Conservation (phyloP, 1,140 invertebrate genomes). For the Dreissena rostriformis region DNA sequence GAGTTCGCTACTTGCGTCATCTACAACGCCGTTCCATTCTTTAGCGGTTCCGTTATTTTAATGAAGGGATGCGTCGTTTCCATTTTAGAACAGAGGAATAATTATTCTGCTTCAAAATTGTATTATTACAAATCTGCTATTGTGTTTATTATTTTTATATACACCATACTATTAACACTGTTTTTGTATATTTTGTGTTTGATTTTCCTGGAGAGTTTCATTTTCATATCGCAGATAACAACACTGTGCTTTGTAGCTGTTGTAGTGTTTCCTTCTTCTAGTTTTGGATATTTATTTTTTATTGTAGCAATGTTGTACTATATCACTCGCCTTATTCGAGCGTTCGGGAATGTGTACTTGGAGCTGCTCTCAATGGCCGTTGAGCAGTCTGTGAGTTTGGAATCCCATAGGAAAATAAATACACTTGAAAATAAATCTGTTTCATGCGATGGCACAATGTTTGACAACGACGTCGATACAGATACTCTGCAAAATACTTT, state of each 20-base stretch:
- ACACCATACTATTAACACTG: neutral
- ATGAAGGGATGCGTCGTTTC: slow-evolving; percentile 19
- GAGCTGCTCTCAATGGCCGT: slow-evolving; percentile 22
- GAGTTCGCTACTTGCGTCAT: slow-evolving; percentile 3
- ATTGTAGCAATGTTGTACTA: slow-evolving; percentile 33
- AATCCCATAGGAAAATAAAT: no score
- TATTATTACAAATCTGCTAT: no score
- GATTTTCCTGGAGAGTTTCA: slow-evolving; percentile 38
- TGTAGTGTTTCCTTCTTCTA: slow-evolving; percentile 27
- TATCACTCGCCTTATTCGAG: slow-evolving; percentile 7
- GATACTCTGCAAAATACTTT: neutral
- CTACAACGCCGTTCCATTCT: slow-evolving; percentile 1
- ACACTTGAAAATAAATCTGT: neutral
- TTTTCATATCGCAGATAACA: slow-evolving; percentile 17
- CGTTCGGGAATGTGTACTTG: slow-evolving; percentile 22
- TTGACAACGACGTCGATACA: neutral
- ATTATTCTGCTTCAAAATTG: no score
- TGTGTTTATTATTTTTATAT: neutral
- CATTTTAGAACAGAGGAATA: neutral
- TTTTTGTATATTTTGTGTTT: slow-evolving; percentile 6
- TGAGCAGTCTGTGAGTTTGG: slow-evolving; percentile 6
- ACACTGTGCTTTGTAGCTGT: slow-evolving; percentile 40
- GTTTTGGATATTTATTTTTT: slow-evolving; percentile 42
- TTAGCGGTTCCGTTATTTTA: slow-evolving; percentile 5
- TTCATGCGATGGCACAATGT: no score